phyloP scores from a whole-genome alignment of 2,888 invertebrate genomes.

The Oxyscelio sp. region DNA sequence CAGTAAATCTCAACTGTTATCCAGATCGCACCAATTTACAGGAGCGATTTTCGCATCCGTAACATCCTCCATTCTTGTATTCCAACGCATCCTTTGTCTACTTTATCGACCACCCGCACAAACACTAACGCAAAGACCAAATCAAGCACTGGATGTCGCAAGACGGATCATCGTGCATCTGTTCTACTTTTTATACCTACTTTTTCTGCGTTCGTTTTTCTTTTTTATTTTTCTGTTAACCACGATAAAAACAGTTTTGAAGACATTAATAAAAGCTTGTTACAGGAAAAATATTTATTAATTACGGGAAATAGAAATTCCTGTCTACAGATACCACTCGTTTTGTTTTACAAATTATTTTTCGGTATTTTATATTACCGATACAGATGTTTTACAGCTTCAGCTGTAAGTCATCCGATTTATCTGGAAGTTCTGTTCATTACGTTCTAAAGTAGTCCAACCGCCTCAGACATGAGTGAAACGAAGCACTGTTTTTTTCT shows the following conservation, averaged over 20 bases:
- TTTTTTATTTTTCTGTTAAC: conserved; percentile 4
- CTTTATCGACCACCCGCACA: conserved; percentile 70
- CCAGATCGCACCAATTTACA: conserved; percentile 72
- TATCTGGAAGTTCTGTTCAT: too few relatives aligned
- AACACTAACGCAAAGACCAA: conserved; percentile 54
- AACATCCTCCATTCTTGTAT: conserved; percentile 66
- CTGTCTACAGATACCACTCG: too few relatives aligned
- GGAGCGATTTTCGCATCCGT: conserved; percentile 72
- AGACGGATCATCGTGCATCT: conserved; percentile 70
- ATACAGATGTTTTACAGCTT: too few relatives aligned
- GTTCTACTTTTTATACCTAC: conserved; percentile 57
- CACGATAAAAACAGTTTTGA: conserved; percentile 41
- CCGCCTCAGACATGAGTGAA: too few relatives aligned
- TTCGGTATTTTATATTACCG: too few relatives aligned
- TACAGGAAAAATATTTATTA: too few relatives aligned
- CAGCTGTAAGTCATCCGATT: too few relatives aligned
- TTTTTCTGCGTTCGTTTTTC: conserved; percentile 51
- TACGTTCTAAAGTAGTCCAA: too few relatives aligned
- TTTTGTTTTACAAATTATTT: too few relatives aligned
- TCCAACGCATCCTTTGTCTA: conserved; percentile 72
- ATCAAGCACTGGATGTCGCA: conserved; percentile 59
- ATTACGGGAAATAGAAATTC: too few relatives aligned
- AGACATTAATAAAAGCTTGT: conserved; percentile 31
- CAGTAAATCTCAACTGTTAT: conserved; percentile 71
- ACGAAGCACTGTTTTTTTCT: too few relatives aligned